Base-by-base conservation (phyloP, 1,140 invertebrate species). In the Microplitis mediator region DNA sequence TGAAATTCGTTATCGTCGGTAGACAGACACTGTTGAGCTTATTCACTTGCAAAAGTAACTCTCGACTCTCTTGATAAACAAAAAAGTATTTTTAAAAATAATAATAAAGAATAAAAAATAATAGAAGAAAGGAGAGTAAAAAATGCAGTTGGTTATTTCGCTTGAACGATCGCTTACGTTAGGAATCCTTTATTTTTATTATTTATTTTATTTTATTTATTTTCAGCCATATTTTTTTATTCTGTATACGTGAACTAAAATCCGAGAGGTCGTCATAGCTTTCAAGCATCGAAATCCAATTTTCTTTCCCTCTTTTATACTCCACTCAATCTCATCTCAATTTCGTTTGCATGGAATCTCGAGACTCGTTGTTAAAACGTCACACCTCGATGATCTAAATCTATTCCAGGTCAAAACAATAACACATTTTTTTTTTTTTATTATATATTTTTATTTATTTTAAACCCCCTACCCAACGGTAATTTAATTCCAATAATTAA, bases 21-120 rank as follows among this genome's bases (percentile, higher is more conserved):
- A 71, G 51, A 50, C 69, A 71, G 69, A 64, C 69, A 63, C 34
- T 62, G 60, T 9, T 45, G 39, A 45, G 39, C 69, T 54, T 60
- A 31, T 60, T 58, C 58, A 32, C 62, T 52, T 50, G 23, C 13
- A 52, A 23, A 60, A 61, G 36, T 13, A 54, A 23, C 9, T 32
- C 14, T n/a, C 65, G 39, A 11, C 6, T 11, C 11, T 6, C 39
- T 16, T 16, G 45, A 23, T 64, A 64, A 35, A 62, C 34, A 36
- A 34, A 62, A 62, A 35, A 36, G 60, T 8, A 31, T 14, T 14
- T 4, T 31, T 1, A 34, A 65, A 14, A 54, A 13, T 4, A 3
- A 54, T 13, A 54, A 54, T 4, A 54, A n/a, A 54, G n/a, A 54
- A 14, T 31, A 31, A 13, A 66, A 8, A 23, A 14, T 51, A 45